A percentile compares a stretch with the other conserved stretches of the same genome.
These are phyloP conservation scores for Emydura subglobosa DNA, from an alignment of 2,113 vertebrate genomes.

Conservation along the genomic window DNA sequence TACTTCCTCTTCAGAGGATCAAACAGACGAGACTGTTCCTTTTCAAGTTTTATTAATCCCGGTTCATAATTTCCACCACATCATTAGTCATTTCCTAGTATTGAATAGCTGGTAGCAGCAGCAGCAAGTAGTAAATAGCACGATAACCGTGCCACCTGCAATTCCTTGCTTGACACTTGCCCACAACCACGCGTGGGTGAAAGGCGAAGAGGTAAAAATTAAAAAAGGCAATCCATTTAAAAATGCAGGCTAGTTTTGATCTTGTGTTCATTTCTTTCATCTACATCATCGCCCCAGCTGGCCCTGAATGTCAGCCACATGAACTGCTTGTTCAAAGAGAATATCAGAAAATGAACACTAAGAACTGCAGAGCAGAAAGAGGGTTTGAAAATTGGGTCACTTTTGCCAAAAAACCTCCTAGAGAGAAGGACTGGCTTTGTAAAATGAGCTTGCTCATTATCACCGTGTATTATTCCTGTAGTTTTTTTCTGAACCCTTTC, in stretches of 20 bases:
- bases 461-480: slow-evolving; percentile 15
- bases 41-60: slow-evolving; percentile 88
- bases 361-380: not conserved
- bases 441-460: not conserved
- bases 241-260: slow-evolving; percentile 73
- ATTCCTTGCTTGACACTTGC: slow-evolving; percentile 63
- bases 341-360: slow-evolving; percentile 50
- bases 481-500: slow-evolving; percentile 9
- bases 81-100: slow-evolving; percentile 87
- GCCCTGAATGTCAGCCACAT: slow-evolving; percentile 65
- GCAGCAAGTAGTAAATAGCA: slow-evolving; percentile 65
- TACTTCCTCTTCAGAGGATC: slow-evolving; percentile 83
- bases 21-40: slow-evolving; percentile 82
- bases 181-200: slow-evolving; percentile 78
- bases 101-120: slow-evolving; percentile 79
- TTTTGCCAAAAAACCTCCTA: slow-evolving; percentile 52
- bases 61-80: slow-evolving; percentile 85
- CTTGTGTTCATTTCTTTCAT: slow-evolving; percentile 80
- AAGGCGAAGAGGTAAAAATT: slow-evolving; percentile 70
- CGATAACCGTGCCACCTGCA: slow-evolving; percentile 78
- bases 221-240: slow-evolving; percentile 66
- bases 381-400: slow-evolving; percentile 44
- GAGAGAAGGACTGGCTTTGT: not conserved
- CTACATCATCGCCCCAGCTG: slow-evolving; percentile 78
- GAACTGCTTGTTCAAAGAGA: slow-evolving; percentile 64